Conservation (phyloP, 2,113 vertebrate genomes). For the Rhineura floridana region DNA sequence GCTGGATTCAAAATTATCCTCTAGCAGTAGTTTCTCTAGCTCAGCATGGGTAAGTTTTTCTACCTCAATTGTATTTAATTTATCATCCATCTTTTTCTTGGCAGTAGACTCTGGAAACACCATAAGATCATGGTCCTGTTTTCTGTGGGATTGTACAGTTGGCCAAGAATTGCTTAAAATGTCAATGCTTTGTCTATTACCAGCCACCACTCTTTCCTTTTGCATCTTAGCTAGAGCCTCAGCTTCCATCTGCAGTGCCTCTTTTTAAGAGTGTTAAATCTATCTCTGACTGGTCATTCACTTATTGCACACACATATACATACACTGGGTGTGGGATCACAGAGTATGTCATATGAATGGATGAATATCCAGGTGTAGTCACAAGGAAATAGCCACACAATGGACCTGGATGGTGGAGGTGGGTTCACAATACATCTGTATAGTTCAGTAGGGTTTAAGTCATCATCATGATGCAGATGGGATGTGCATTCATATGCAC, state of each 20-base stretch:
- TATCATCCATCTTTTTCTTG: constrained; percentile 79
- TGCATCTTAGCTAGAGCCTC: constrained; percentile 94
- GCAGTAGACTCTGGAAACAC: constrained; percentile 90
- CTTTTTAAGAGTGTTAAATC: no score
- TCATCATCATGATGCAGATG: no score
- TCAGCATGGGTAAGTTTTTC: constrained; percentile 91
- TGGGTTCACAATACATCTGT: no score
- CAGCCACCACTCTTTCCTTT: constrained; percentile 78
- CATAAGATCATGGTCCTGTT: constrained; percentile 93
- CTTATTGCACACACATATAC: no score
- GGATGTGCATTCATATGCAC: no score
- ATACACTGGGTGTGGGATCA: no score
- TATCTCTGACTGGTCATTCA: no score
- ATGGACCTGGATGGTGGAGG: no score
- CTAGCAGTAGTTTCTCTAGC: constrained; percentile 92
- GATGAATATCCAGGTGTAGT: no score
- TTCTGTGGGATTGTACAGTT: constrained; percentile 68
- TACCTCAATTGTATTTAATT: constrained; percentile 85
- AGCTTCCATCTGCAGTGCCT: constrained; percentile 97
- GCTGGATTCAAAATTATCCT: constrained; percentile 86
- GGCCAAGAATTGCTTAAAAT: constrained; percentile 67
- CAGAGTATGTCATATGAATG: no score
- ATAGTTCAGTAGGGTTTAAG: no score
- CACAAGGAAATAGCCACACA: no score
- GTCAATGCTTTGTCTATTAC: constrained; percentile 67